phyloP scores from a whole-genome alignment of 2,888 invertebrate genomes.

The Timema podura region DNA sequence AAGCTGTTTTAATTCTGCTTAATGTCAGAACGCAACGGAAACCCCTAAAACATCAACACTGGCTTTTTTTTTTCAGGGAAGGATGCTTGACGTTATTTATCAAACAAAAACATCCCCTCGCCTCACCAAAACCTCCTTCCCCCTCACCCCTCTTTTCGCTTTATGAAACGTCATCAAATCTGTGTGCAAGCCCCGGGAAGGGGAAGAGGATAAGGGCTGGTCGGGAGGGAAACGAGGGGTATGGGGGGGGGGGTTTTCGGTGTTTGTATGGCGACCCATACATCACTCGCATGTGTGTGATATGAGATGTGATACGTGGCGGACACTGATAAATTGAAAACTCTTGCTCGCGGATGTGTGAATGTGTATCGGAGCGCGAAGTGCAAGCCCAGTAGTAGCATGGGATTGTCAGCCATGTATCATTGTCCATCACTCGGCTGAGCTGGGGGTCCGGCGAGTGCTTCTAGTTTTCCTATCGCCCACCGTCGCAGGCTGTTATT shows the following conservation, averaged over 20 bases:
- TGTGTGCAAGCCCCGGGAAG: not conserved
- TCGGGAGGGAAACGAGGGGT: not conserved
- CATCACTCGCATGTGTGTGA: conserved; percentile 1
- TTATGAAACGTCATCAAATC: conserved; percentile 13
- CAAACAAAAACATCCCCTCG: not conserved
- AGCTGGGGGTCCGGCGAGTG: too few species aligned
- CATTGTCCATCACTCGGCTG: conserved; percentile 2
- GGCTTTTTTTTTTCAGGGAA: too few species aligned
- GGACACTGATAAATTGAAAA: conserved; percentile 28
- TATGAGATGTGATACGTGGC: conserved; percentile 11
- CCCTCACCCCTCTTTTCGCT: not conserved
- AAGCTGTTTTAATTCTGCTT: too few species aligned
- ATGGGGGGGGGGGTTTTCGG: not conserved
- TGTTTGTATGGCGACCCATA: not conserved
- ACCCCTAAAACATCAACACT: too few species aligned
- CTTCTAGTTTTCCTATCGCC: too few species aligned
- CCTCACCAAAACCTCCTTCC: not conserved
- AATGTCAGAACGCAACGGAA: too few species aligned
- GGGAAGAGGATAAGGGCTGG: not conserved
- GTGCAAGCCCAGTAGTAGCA: too few species aligned
- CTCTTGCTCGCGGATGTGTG: conserved; percentile 25
- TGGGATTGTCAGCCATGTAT: conserved; percentile 18
- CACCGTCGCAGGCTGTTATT: too few species aligned
- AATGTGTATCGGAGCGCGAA: conserved; percentile 23
- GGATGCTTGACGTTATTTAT: not conserved